Conservation (phyloP, 2,113 vertebrate genomes). For the Regulus satrapa region DNA sequence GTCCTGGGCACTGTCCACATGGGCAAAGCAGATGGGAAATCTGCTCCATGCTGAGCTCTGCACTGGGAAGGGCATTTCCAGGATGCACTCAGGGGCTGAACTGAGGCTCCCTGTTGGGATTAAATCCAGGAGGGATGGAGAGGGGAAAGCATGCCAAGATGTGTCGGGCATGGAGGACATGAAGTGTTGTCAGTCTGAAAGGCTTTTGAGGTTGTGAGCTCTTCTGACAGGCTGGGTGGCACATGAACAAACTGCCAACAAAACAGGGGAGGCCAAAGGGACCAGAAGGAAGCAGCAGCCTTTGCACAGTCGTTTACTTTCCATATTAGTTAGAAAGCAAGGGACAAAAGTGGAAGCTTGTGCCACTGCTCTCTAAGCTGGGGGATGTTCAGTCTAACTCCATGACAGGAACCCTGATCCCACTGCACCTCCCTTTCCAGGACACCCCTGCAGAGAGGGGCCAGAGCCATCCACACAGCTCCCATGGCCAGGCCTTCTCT, state of each 20-base stretch:
- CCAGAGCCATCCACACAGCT: neutral
- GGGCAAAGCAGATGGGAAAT: neutral
- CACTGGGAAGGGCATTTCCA: neutral
- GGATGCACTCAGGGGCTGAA: neutral
- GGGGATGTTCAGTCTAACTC: neutral
- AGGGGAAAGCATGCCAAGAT: neutral
- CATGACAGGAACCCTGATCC: neutral
- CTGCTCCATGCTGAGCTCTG: neutral
- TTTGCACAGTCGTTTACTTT: neutral
- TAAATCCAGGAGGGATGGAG: neutral
- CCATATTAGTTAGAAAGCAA: neutral
- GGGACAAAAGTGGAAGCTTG: neutral
- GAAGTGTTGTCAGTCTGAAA: neutral
- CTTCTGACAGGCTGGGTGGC: neutral
- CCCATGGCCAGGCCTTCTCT: neutral
- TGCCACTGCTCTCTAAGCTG: neutral
- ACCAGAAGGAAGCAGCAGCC: neutral
- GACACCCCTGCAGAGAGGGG: fast-evolving
- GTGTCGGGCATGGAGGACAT: neutral
- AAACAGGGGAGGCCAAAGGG: neutral
- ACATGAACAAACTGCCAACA: neutral
- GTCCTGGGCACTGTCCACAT: neutral
- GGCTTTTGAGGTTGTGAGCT: neutral
- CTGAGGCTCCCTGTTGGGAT: neutral
- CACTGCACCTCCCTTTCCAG: neutral